Conservation (phyloP, 1,140 invertebrate species). For the Asobara japonica region DNA sequence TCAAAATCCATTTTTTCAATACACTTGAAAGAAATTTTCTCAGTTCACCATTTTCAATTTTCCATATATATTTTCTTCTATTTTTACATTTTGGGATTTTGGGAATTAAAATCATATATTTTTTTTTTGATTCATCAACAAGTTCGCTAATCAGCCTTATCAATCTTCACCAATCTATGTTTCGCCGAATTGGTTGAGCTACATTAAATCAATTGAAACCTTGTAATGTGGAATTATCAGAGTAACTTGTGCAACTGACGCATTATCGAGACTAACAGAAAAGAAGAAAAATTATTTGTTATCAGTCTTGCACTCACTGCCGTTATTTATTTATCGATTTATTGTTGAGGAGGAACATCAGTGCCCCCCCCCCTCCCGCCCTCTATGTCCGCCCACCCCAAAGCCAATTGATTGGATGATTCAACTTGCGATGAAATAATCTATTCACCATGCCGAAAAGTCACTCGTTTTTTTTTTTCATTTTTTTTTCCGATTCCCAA, state of each 20-base stretch:
- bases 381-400: not conserved
- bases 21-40: too few species aligned
- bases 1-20: too few species aligned
- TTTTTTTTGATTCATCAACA: too few species aligned
- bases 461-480: not conserved
- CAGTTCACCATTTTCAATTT: too few species aligned
- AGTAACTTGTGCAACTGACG: not conserved
- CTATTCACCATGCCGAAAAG: not conserved
- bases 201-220: not conserved
- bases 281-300: not conserved
- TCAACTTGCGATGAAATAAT: not conserved
- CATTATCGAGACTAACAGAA: not conserved
- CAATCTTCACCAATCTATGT: too few species aligned
- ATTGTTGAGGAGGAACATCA: not conserved
- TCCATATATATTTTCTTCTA: too few species aligned
- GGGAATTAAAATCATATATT: too few species aligned
- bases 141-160: too few species aligned
- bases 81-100: too few species aligned
- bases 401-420: not conserved
- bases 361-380: not conserved
- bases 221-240: not conserved
- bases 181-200: too few species aligned
- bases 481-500: not conserved
- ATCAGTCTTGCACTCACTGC: not conserved
- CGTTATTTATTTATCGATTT: constrained; percentile 1